These are phyloP conservation scores for Drosophila peninsularis DNA, from an alignment of 2,888 invertebrate species.

Conservation along the genomic window DNA sequence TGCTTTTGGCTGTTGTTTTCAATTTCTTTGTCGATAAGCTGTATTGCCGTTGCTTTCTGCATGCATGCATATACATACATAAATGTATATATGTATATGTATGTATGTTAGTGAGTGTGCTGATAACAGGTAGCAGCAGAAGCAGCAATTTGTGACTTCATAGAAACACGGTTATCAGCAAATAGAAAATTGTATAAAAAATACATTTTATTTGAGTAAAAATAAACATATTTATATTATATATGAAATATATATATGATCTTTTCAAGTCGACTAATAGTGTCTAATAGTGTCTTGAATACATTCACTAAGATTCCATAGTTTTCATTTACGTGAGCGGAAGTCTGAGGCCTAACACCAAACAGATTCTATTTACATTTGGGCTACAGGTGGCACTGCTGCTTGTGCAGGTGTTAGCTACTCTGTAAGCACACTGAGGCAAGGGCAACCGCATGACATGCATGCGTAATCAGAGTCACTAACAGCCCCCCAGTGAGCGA, in stretches of 20 bases:
- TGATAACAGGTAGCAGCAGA: slow-evolving; percentile 35
- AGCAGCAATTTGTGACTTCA: neutral
- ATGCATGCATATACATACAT: neutral
- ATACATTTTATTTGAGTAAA: neutral
- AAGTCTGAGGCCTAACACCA: slow-evolving; percentile 3
- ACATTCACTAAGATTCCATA: too few relatives aligned
- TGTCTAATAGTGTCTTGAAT: neutral
- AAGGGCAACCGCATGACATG: slow-evolving; percentile 1
- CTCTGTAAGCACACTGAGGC: neutral
- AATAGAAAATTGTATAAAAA: neutral
- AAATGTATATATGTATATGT: neutral
- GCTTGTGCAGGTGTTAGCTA: slow-evolving; percentile 7
- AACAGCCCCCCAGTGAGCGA: slow-evolving; percentile 1
- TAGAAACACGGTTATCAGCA: slow-evolving; percentile 9
- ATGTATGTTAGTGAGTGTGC: neutral
- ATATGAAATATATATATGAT: too few relatives aligned
- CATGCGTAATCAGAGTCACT: slow-evolving; percentile 6
- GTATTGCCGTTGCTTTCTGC: slow-evolving; percentile 5
- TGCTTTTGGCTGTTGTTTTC: neutral
- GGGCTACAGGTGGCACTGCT: slow-evolving; percentile 45
- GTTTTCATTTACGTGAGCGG: neutral
- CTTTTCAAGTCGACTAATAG: too few relatives aligned
- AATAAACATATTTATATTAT: neutral
- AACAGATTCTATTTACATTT: neutral
- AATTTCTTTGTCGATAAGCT: slow-evolving; percentile 24